Base-by-base conservation (phyloP, 2,888 invertebrate genomes). In the Eurytoma californica region DNA sequence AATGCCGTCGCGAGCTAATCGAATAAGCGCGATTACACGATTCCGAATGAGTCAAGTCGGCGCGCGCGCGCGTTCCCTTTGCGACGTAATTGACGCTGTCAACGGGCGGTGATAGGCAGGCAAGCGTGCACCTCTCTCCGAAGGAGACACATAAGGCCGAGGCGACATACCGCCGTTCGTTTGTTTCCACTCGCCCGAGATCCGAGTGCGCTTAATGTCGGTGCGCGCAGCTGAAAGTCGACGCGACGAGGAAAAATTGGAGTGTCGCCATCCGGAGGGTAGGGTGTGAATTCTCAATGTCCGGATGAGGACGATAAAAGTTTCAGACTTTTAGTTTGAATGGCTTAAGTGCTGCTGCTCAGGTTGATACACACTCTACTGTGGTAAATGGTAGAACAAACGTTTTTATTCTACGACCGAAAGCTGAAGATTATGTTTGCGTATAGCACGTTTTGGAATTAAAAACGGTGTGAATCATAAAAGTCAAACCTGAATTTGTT, bases 1-100 rank as follows among this genome's bases (percentile, higher is more conserved):
- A 73, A 68, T 63, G 61, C 49, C n/a, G 78, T 51, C 66, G 67
- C 78, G 57, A 72, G 73, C 61, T 67, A 78, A 78, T 78, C 72
- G 73, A 69, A 73, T 74, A 57, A 58, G 49, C 61, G 51, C 69
- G 74, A 74, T 77, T 68, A 72, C 72, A 66, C 58, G 72, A 70
- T 5, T 67, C 18, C 57, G 51, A 67, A 55, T 66, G 73, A 65
- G 24, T 65, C 67, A 24, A 55, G 66, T n/a, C 24, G 47, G 24
- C 16, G 51, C 20, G 9, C 30, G 9, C 30, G 51, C 49, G 39
- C 30, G 68, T 70, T 77, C 70, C 70, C 77, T 65, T 65, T 28
- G 69, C 69, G 7, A 39, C 65, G 66, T 72, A 72, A 77, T 65
- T 60, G 70, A 58, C 53, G 72, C 66, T 53, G 72, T 72, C 72